Percentiles rank a stretch among this genome's conserved stretches.
These are phyloP conservation scores for Rhodophaea formosa DNA, from an alignment of 2,888 invertebrate species.

Conservation along the genomic window DNA sequence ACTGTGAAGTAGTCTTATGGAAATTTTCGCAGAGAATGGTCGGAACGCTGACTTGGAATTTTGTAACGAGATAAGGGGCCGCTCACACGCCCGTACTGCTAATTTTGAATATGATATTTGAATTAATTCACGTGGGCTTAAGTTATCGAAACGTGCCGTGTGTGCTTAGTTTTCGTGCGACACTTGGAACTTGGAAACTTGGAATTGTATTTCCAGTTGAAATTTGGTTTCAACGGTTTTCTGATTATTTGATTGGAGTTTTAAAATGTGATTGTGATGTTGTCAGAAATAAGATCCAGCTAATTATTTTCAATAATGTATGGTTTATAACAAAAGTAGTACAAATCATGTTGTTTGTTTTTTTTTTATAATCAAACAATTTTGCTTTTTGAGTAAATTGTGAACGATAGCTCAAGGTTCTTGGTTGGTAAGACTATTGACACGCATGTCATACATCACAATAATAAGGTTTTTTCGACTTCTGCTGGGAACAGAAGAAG, in stretches of 20 bases:
- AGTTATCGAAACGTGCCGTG: constrained; percentile 19
- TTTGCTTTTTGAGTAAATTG: no score
- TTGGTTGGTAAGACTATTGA: no score
- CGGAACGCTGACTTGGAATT: constrained; percentile 11
- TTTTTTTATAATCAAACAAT: no score
- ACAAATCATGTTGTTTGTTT: no score
- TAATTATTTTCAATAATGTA: no score
- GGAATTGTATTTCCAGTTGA: neutral
- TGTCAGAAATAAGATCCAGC: no score
- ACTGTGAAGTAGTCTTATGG: constrained; percentile 1
- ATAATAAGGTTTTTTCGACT: no score
- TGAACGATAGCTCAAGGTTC: no score
- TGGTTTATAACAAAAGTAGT: no score
- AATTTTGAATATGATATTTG: constrained; percentile 20
- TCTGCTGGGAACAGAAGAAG: no score
- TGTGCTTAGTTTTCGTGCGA: constrained; percentile 12
- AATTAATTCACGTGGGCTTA: constrained; percentile 20
- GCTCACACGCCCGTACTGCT: constrained; percentile 9
- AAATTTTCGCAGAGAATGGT: constrained; percentile 12
- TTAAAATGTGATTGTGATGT: no score
- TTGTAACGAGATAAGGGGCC: constrained; percentile 17
- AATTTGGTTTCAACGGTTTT: constrained; percentile 1
- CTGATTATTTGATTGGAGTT: neutral
- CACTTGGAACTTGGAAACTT: constrained; percentile 14
- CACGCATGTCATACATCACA: no score